These are phyloP conservation scores for Merodon equestris DNA, from an alignment of 2,888 invertebrate species.

Conservation along the genomic window DNA sequence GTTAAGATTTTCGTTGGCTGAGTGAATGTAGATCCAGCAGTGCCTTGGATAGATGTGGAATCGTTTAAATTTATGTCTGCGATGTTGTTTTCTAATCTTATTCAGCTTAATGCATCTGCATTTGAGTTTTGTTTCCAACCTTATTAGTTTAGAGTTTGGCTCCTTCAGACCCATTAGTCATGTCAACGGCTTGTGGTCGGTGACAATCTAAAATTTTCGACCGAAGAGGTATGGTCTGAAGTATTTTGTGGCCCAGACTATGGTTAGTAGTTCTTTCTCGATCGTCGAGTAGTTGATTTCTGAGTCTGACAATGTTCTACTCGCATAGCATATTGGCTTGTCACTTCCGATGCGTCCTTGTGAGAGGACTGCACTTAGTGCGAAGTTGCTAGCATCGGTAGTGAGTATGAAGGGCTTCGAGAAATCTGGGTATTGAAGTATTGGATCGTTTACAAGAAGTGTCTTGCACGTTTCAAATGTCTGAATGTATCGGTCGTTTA, in stretches of 20 bases:
- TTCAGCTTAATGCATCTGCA: constrained; percentile 1
- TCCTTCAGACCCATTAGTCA: constrained; percentile 1
- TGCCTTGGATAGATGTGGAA: not conserved
- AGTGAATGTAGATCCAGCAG: not conserved
- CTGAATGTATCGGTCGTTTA: constrained; percentile 12
- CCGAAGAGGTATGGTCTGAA: not conserved
- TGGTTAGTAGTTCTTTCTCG: constrained; percentile 5
- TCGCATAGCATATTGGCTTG: constrained; percentile 47
- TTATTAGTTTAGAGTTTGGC: not conserved
- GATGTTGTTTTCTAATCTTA: not conserved
- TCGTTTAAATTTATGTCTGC: not conserved
- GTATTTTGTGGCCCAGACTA: constrained; percentile 6
- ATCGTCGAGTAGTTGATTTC: constrained; percentile 6
- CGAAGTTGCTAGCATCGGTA: constrained; percentile 57
- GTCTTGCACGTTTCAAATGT: constrained; percentile 38
- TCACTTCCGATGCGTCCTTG: constrained; percentile 41
- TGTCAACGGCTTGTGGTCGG: not conserved
- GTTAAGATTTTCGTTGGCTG: not conserved
- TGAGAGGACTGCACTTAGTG: constrained; percentile 48
- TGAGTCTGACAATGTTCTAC: not conserved
- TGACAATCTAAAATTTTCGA: not conserved
- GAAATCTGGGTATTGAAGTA: constrained; percentile 47
- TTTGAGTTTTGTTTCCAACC: constrained; percentile 1
- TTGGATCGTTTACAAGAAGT: constrained; percentile 38
- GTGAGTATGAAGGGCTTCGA: constrained; percentile 44